Base-by-base conservation (phyloP, 2,888 invertebrate species). In the Drosophila nr. fundita region DNA sequence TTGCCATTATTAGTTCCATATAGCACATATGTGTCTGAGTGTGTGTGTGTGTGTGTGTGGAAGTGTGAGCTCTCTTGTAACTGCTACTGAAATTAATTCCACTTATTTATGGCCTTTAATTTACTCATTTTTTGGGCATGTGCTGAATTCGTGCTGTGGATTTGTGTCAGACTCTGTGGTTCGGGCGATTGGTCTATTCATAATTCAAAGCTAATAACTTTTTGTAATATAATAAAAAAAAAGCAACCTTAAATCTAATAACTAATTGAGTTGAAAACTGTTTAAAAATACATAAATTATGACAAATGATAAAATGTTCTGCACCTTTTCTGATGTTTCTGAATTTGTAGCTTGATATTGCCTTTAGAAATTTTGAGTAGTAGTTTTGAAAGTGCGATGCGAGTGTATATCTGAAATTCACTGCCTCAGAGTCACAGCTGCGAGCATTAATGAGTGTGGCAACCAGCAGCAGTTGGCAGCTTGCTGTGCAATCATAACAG, bases 31-130 rank as follows among this genome's bases (percentile, higher is more conserved):
- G 21, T 57, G 42, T 50, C 11, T 45, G 18, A 32, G 15, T 40
- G n/a, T 32, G 34, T 49, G 50, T 38, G 38, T 34, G 48, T 48
- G 11, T 45, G 8, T 42, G n/a, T 32, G 21, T 32, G 34, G 30
- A 15, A 15, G 15, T 24, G 45, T 24, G 24, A 24, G 24, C 24
- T 24, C 36, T 40, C 38, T 63, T 59, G 57, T 36, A 36, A 27
- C 59, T 63, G 57, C 59, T 48, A 13, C 34, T 61, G 48, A 82
- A 84, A 88, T 88, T 83, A 88, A 86, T 76, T 83, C 73, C 80
- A 88, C 83, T 86, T 88, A 88, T 88, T 83, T 86, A 86, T 85
- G 81, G 65, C 68, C 70, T 64, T 73, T 75, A 58, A 73, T 73
- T 70, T 59, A 68, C 30, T 63, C 15, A 15, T 55, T 32, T 61